Evolutionary conservation across 2,888 invertebrate species (phyloP).

Genomic region (Agriopis marginaria): DNA sequence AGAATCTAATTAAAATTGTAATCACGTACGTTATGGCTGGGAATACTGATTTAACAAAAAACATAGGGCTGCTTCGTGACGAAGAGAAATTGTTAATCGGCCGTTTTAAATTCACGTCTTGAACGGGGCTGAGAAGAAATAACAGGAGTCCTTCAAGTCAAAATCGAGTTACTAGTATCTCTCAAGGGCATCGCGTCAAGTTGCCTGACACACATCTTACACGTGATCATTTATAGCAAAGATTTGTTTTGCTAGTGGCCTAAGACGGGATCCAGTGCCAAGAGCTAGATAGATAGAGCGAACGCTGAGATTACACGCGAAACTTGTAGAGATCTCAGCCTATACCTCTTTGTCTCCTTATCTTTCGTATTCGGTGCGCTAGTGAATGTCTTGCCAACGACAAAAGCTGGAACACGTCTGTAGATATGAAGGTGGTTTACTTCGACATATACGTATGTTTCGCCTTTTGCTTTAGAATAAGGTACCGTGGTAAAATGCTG

Average conservation of each 20-base stretch:
- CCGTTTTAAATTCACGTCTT: conserved; percentile 67
- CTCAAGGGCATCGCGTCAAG: conserved; percentile 59
- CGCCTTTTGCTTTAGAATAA: not conserved
- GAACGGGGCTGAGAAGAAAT: conserved; percentile 50
- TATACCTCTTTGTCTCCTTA: conserved; percentile 47
- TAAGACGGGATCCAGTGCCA: conserved; percentile 39
- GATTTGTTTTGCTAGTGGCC: conserved; percentile 47
- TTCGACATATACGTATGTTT: conserved; percentile 1
- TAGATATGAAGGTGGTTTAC: conserved; percentile 7
- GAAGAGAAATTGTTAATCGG: conserved; percentile 59
- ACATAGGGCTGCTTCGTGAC: conserved; percentile 49
- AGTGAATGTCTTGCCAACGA: conserved; percentile 44
- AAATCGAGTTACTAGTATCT: conserved; percentile 58
- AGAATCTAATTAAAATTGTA: conserved; percentile 62
- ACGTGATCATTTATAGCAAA: conserved; percentile 62
- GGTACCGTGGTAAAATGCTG: not conserved
- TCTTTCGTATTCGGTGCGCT: conserved; percentile 42
- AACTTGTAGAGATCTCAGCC: conserved; percentile 45
- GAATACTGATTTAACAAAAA: conserved; percentile 55
- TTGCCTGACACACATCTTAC: conserved; percentile 60
- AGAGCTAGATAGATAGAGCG: conserved; percentile 42
- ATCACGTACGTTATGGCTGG: conserved; percentile 55
- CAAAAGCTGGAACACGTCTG: conserved; percentile 32
- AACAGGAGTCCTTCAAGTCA: conserved; percentile 57
- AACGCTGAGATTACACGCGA: conserved; percentile 39